Percentiles rank a stretch among this genome's conserved stretches.
phyloP scores from a whole-genome alignment of 2,888 invertebrate species.

The Sesamia inferens region DNA sequence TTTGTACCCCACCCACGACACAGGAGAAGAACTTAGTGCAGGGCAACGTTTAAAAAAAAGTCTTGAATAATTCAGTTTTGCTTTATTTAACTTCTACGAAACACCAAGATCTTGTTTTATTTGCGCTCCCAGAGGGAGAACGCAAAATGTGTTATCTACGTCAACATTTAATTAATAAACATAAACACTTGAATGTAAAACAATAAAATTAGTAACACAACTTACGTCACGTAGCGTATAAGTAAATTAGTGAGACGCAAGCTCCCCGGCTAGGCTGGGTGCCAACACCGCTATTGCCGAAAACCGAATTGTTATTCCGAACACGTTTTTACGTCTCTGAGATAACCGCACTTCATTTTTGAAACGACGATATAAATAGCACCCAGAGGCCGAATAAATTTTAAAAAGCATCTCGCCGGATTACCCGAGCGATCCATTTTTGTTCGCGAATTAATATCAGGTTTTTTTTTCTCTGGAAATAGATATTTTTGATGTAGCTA shows the following conservation, averaged over 20 bases:
- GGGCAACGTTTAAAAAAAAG: too few species aligned
- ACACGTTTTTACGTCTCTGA: constrained; percentile 85
- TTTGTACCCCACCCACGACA: too few species aligned
- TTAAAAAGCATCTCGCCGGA: constrained; percentile 82
- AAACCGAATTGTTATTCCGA: constrained; percentile 80
- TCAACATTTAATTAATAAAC: constrained; percentile 36
- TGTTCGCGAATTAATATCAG: constrained; percentile 65
- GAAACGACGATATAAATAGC: constrained; percentile 88
- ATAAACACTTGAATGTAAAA: constrained; percentile 51
- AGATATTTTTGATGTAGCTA: constrained; percentile 48
- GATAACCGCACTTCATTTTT: constrained; percentile 89
- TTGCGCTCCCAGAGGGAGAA: constrained; percentile 30
- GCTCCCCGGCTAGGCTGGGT: constrained; percentile 55
- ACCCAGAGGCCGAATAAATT: constrained; percentile 87
- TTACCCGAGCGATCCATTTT: constrained; percentile 65
- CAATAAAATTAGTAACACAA: constrained; percentile 56
- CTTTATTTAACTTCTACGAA: constrained; percentile 6
- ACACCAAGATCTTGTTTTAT: constrained; percentile 29
- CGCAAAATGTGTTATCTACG: constrained; percentile 49
- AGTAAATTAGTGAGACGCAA: constrained; percentile 61
- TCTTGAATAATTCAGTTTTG: not conserved
- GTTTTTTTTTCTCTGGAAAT: constrained; percentile 54
- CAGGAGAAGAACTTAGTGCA: too few species aligned
- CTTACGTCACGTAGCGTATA: constrained; percentile 60
- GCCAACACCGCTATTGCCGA: constrained; percentile 59